Evolutionary conservation across 2,113 vertebrate genomes (phyloP).

Genomic region (Elephas maximus): DNA sequence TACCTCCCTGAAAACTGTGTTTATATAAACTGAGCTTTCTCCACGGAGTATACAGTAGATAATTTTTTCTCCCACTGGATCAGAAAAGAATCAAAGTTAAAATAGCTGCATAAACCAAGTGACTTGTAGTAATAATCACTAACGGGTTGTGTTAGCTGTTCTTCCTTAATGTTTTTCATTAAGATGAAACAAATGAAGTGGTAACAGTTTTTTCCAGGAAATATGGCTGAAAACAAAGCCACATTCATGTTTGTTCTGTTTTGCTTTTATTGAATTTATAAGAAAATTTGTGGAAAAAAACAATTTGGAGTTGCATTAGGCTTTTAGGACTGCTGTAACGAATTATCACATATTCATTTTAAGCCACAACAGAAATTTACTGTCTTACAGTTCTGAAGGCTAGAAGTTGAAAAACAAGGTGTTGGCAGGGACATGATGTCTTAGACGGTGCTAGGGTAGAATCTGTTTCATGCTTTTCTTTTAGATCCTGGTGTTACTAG

Average conservation of each 20-base stretch:
- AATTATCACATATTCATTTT: neutral
- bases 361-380: neutral
- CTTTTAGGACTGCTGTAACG: neutral
- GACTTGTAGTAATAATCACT: neutral
- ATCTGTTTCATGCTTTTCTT: neutral
- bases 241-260: neutral
- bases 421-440: too few species aligned
- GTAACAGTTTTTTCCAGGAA: neutral
- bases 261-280: neutral
- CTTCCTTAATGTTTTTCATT: neutral
- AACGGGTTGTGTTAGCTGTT: neutral
- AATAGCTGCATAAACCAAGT: neutral
- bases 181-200: neutral
- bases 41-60: neutral
- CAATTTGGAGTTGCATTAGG: neutral
- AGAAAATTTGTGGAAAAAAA: neutral
- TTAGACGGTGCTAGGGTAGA: too few species aligned
- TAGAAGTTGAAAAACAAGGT: too few species aligned
- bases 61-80: neutral
- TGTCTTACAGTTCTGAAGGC: too few species aligned
- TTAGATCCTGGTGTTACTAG: neutral
- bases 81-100: neutral
- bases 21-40: neutral
- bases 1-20: neutral
- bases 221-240: neutral